A percentile compares a stretch with the other conserved stretches of the same genome.
phyloP scores from a whole-genome alignment of 1,140 invertebrate species.

The Drosophila kikkawai region DNA sequence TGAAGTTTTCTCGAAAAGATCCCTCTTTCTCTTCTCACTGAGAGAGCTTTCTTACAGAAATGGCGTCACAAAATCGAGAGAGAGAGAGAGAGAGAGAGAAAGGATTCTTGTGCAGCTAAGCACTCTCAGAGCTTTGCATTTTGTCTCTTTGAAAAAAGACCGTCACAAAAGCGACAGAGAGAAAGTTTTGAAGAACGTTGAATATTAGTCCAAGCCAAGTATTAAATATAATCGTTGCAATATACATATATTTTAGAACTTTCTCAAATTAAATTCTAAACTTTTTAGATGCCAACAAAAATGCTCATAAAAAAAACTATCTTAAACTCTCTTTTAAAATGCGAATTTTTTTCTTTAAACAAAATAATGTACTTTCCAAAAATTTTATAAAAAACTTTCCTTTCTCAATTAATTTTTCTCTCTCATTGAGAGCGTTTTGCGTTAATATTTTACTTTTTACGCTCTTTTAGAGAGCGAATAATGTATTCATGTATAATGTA shows the following conservation, averaged over 20 bases:
- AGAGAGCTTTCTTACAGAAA: background rate
- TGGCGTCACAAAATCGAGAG: background rate
- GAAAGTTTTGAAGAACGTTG: background rate
- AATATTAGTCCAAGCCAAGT: constrained; percentile 33
- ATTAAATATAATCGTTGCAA: constrained; percentile 27
- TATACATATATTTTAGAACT: background rate
- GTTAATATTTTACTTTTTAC: background rate
- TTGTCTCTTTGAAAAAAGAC: background rate
- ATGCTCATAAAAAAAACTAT: constrained; percentile 28
- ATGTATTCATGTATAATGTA: too few species aligned
- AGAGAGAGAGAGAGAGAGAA: background rate
- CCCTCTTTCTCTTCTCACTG: background rate
- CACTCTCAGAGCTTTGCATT: background rate
- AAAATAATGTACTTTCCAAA: background rate
- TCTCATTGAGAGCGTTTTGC: background rate
- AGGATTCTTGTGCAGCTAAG: background rate
- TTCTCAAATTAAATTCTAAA: background rate
- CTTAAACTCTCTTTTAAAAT: background rate
- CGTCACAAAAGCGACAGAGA: background rate
- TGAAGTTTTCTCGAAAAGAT: background rate
- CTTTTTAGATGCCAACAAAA: constrained; percentile 4
- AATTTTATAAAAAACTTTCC: background rate
- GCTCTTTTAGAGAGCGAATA: background rate
- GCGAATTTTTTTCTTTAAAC: constrained; percentile 7
- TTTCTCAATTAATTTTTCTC: background rate